These are phyloP conservation scores for Eudasyphora cyanicolor DNA, from an alignment of 2,888 invertebrate genomes.

Conservation along the genomic window DNA sequence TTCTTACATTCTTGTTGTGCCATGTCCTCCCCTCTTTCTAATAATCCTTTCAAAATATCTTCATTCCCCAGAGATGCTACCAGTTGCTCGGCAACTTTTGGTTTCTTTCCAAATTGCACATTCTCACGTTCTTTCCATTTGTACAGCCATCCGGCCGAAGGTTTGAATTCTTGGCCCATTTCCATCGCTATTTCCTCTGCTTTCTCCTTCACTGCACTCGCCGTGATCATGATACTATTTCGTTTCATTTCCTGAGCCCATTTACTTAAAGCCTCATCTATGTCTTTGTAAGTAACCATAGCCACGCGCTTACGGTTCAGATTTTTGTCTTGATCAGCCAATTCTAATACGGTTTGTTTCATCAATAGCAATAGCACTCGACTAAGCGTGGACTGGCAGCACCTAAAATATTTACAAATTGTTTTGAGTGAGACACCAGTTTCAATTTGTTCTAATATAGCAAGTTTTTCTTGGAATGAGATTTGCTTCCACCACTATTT, in stretches of 20 bases:
- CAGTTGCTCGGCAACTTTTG: background rate
- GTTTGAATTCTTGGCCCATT: constrained; percentile 35
- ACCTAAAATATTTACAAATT: constrained; percentile 32
- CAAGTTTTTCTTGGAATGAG: constrained; percentile 41
- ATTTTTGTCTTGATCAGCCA: background rate
- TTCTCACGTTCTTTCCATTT: constrained; percentile 59
- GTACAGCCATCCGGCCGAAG: constrained; percentile 49
- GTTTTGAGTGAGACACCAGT: constrained; percentile 35
- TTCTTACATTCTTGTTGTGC: background rate
- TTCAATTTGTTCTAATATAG: constrained; percentile 35
- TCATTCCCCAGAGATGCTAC: background rate
- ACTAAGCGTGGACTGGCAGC: constrained; percentile 33
- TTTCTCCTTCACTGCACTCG: constrained; percentile 39
- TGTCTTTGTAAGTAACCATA: constrained; percentile 37
- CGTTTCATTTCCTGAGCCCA: constrained; percentile 55
- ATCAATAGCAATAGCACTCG: constrained; percentile 9
- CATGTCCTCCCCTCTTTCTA: background rate
- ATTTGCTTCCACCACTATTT: constrained; percentile 30
- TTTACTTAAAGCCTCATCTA: constrained; percentile 37
- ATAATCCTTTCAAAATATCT: constrained; percentile 39
- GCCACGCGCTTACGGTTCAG: constrained; percentile 8
- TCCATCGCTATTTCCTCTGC: constrained; percentile 33
- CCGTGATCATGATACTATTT: constrained; percentile 17
- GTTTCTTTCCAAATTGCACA: constrained; percentile 34
- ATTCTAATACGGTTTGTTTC: constrained; percentile 7